Conservation (phyloP, 2,888 invertebrate species). For the Argynnis bischoffii region DNA sequence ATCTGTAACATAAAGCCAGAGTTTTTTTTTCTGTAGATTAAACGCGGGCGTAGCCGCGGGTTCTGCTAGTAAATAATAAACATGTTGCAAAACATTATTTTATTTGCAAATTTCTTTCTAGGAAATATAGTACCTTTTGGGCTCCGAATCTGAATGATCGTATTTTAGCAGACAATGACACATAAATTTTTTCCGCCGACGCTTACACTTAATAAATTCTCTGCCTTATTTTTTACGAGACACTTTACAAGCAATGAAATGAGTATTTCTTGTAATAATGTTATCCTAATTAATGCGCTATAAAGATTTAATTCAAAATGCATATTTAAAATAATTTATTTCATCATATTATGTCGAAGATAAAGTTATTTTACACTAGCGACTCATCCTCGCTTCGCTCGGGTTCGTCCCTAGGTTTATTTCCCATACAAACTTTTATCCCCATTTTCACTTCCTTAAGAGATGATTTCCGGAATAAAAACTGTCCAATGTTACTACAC, state of each 20-base stretch:
- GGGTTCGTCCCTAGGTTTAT: too few relatives aligned
- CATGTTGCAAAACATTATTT: conserved; percentile 6
- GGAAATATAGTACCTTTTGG: conserved; percentile 10
- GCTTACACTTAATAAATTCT: conserved; percentile 32
- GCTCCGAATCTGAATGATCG: conserved; percentile 20
- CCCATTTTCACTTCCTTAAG: too few relatives aligned
- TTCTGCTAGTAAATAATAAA: neutral
- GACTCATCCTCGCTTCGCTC: too few relatives aligned
- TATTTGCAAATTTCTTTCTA: conserved; percentile 20
- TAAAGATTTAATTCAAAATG: conserved; percentile 22
- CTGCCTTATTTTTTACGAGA: conserved; percentile 33
- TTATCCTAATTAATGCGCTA: conserved; percentile 35
- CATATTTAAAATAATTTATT: conserved; percentile 12
- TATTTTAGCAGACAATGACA: conserved; percentile 32
- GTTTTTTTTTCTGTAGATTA: too few relatives aligned
- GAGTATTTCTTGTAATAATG: conserved; percentile 29
- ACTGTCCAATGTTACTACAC: too few relatives aligned
- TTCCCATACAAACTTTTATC: too few relatives aligned
- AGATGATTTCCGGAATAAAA: too few relatives aligned
- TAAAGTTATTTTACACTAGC: neutral
- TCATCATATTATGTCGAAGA: neutral
- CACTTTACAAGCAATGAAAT: conserved; percentile 34
- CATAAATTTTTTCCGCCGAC: conserved; percentile 33
- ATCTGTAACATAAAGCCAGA: too few relatives aligned
- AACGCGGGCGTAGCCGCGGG: too few relatives aligned